phyloP scores from a whole-genome alignment of 2,888 invertebrate genomes.

The Scelioninae gen. 2 region DNA sequence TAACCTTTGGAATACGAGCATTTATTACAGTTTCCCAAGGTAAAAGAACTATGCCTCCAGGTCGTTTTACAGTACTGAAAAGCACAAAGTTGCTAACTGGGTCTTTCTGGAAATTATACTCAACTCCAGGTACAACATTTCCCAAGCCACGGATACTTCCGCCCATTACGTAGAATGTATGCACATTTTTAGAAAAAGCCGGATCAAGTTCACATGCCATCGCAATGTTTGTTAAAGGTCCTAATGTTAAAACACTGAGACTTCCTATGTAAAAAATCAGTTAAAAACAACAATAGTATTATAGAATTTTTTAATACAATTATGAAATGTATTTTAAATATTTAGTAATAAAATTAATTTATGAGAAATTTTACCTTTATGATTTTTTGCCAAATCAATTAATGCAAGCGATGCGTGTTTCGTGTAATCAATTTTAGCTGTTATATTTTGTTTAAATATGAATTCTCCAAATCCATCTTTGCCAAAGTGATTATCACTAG shows the following conservation, averaged over 20 bases:
- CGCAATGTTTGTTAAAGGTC: conserved; percentile 78
- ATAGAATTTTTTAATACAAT: no score
- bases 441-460: conserved; percentile 71
- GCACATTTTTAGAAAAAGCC: conserved; percentile 19
- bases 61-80: conserved; percentile 72
- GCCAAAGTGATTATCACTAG: conserved; percentile 71
- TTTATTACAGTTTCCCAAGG: conserved; percentile 76
- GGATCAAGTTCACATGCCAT: conserved; percentile 75
- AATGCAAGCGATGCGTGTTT: conserved; percentile 75
- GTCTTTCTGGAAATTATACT: conserved; percentile 79
- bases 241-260: conserved; percentile 74
- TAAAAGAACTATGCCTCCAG: conserved; percentile 71
- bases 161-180: conserved; percentile 70
- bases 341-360: no score
- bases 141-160: conserved; percentile 64
- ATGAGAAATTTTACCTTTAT: conserved; percentile 66
- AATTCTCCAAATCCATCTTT: conserved; percentile 77
- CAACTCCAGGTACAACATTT: conserved; percentile 69
- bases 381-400: conserved; percentile 70
- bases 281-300: conserved; percentile 4
- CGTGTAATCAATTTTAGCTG: conserved; percentile 65
- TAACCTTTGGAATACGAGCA: conserved; percentile 65
- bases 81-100: conserved; percentile 79
- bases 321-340: no score
- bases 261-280: conserved; percentile 64